Base-by-base conservation (phyloP, 2,888 invertebrate species). In the Eupithecia exiguata region DNA sequence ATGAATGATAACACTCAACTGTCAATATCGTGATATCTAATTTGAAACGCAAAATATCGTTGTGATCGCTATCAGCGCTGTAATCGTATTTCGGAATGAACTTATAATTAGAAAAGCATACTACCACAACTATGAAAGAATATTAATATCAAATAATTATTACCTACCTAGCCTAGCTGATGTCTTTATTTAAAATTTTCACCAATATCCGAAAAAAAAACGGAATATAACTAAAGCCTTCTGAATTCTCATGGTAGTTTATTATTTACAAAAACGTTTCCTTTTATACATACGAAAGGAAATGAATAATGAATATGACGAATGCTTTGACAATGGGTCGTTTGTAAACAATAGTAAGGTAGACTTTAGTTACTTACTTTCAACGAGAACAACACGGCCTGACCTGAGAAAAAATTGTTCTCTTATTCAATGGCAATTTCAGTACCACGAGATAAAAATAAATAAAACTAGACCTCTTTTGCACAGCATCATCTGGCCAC, bases 301-400 rank as follows among this genome's bases (percentile, higher is more conserved):
- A 70, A 63, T 35, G 36, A 58, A 66, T 66, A 35, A 71, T 30
- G 30, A 30, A 3, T 36, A 71, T 53, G 36, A 71, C 30, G 35
- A 69, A 67, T 72, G 73, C 70, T 53, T 35, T 70, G 76, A 79
- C 79, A 79, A 79, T 79, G 79, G 79, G 74, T 76, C 76, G 70
- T 72, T 63, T 70, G 53, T 63, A 67, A 65, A 36, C 38, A n/a
- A 14, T 46, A 66, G 69, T 49, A 30, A 9, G n/a, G 49, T 74
- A 25, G 65, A 49, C 69, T 30, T 49, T 66, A n/a, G 40, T 38
- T 35, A 66, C 9, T 18, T 58, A 38, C 68, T 71, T 58, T 61
- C n/a, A 66, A 66, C 62, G n/a, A 66, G 71, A 69, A 66, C 69
- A 71, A 36, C 70, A 71, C 46, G 53, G 74, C 40, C 14, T 5